A percentile compares a stretch with the other conserved stretches of the same genome.
Evolutionary conservation across 1,140 invertebrate genomes (phyloP).

Genomic region (Drosophila sechellia): DNA sequence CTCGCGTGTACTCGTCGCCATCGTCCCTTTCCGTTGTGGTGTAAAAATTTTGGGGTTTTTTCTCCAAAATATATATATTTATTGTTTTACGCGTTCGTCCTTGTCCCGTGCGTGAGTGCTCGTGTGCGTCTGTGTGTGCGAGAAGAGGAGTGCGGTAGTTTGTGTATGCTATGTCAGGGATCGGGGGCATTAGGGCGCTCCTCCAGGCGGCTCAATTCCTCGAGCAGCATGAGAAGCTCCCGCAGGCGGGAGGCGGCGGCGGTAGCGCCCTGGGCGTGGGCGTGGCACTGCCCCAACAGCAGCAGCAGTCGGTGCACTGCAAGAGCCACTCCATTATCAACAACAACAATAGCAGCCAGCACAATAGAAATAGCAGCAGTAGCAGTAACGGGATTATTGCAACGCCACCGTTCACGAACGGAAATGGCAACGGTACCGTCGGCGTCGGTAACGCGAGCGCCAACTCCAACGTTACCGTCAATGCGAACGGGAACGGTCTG

Average conservation of each 20-base stretch:
- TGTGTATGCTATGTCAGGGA: constrained; percentile 65
- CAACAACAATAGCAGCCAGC: constrained; percentile 66
- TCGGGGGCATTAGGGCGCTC: constrained; percentile 52
- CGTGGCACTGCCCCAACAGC: constrained; percentile 19
- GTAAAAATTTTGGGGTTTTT: constrained; percentile 14
- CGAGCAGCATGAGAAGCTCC: constrained; percentile 57
- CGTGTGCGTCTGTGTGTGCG: constrained; percentile 10
- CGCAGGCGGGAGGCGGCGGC: constrained; percentile 23
- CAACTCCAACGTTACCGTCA: constrained; percentile 15
- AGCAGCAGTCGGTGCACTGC: constrained; percentile 28
- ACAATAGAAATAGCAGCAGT: constrained; percentile 60
- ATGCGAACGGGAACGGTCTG: constrained; percentile 21
- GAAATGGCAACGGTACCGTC: constrained; percentile 46
- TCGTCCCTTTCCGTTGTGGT: constrained; percentile 6
- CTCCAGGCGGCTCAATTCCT: constrained; percentile 59
- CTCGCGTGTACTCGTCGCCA: constrained; percentile 1
- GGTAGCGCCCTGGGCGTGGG: constrained; percentile 6
- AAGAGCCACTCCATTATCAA: constrained; percentile 38
- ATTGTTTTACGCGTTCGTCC: constrained; percentile 19
- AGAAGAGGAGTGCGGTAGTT: constrained; percentile 32
- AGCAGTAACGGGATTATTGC: constrained; percentile 46
- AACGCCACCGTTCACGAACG: constrained; percentile 30
- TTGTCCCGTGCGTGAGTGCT: constrained; percentile 31
- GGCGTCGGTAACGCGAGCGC: constrained; percentile 24
- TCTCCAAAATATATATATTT: constrained; percentile 20